Percentiles rank a stretch among this genome's conserved stretches.
Evolutionary conservation across 2,888 invertebrate species (phyloP).

Genomic region (Allophyes oxyacanthae): DNA sequence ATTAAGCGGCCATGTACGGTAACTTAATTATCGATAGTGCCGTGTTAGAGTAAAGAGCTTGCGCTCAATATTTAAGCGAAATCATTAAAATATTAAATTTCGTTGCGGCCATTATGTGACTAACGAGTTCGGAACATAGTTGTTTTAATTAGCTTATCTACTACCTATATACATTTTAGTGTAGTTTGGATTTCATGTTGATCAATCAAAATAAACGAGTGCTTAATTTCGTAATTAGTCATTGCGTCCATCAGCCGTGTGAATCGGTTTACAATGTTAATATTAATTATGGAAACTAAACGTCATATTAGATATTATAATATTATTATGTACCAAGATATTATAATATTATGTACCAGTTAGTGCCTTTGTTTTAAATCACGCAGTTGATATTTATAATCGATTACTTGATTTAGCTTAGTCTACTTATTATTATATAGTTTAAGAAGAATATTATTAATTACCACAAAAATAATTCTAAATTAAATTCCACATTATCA

Average conservation of each 20-base stretch:
- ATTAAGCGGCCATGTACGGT: constrained; percentile 26
- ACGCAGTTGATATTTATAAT: too few species aligned
- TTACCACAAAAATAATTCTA: too few species aligned
- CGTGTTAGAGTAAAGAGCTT: constrained; percentile 3
- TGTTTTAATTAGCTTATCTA: constrained; percentile 16
- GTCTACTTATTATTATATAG: too few species aligned
- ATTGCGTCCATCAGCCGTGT: not conserved
- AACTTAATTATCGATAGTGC: constrained; percentile 49
- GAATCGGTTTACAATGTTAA: not conserved
- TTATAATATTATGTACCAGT: too few species aligned
- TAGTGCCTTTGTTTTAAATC: too few species aligned
- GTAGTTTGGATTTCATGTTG: constrained; percentile 5
- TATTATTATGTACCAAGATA: too few species aligned
- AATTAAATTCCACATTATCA: too few species aligned
- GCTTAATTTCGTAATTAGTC: constrained; percentile 1
- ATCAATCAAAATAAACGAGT: constrained; percentile 4
- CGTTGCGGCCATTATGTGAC: constrained; percentile 26
- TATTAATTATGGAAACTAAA: too few species aligned
- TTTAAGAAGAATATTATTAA: too few species aligned
- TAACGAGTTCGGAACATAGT: constrained; percentile 13
- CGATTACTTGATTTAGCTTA: too few species aligned
- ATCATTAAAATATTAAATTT: constrained; percentile 51
- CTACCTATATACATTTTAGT: too few species aligned
- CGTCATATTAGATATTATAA: too few species aligned
- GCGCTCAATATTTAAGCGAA: constrained; percentile 32